Percentiles rank a stretch among this genome's conserved stretches.
Conservation (phyloP, 92 coral and sea anemone species). For the Chrysogorgia sp. region DNA sequence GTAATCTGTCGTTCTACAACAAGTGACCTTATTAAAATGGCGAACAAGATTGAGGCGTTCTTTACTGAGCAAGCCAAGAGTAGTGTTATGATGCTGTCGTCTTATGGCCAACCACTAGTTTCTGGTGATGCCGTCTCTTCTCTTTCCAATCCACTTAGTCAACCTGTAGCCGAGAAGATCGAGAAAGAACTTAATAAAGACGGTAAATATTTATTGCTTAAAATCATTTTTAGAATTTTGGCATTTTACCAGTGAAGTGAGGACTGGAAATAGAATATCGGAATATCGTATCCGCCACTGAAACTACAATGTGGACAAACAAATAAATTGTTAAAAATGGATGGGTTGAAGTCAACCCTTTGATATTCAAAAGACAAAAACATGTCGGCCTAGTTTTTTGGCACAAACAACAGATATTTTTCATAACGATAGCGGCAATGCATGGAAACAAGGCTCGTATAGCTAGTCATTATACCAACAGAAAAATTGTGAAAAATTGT, state of each 20-base stretch:
- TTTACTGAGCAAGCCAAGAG: conserved; percentile 89
- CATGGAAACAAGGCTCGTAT: too few species aligned
- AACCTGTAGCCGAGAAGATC: conserved; percentile 54
- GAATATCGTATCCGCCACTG: too few species aligned
- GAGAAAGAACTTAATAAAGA: conserved; percentile 72
- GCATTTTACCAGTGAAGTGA: not conserved
- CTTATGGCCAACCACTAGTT: conserved; percentile 64
- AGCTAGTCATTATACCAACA: too few species aligned
- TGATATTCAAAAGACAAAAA: too few species aligned
- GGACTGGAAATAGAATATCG: too few species aligned
- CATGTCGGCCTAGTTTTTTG: too few species aligned
- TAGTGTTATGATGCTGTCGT: conserved; percentile 88
- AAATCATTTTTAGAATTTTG: not conserved
- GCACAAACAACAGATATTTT: too few species aligned
- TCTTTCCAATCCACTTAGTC: conserved; percentile 67
- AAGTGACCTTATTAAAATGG: conserved; percentile 93
- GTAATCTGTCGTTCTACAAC: conserved; percentile 98
- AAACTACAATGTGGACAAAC: too few species aligned
- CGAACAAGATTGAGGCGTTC: conserved; percentile 83
- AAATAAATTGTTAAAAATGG: too few species aligned
- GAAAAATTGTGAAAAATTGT: too few species aligned
- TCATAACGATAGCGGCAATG: too few species aligned
- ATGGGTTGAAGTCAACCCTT: too few species aligned
- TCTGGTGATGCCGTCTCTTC: conserved; percentile 79
- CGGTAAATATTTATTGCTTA: conserved; percentile 58